Base-by-base conservation (phyloP, 1,140 invertebrate genomes). In the Chlorops oryzae region DNA sequence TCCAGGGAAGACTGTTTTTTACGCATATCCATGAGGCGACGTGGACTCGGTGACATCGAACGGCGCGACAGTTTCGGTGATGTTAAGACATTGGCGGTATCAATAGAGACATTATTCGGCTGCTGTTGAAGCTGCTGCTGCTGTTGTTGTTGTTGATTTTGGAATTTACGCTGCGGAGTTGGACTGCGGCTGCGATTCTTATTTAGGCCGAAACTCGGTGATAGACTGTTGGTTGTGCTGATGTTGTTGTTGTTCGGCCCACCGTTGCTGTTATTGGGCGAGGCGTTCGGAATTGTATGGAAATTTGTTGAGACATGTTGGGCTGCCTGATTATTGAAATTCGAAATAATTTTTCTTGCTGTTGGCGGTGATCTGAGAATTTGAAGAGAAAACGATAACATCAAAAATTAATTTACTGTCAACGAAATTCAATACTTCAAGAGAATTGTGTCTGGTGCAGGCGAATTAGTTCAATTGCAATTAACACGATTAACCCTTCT, bases 181-280 rank as follows among this genome's bases (percentile, higher is more conserved):
- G 78, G 77, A 59, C 77, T 79, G 56, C 74, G 75, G 34, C 77
- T 78, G 53, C 73, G 73, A 59, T 75, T 75, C 47, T 68, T 75
- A 3, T 50, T 53, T 21, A 52, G 28, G 45, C 51, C 39, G 18
- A 37, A 47, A 23, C 34, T 61, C 38, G 46, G 54, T 25, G 51
- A 59, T 27, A 58, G 20, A 17, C 44, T 51, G 24, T 24, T 38
- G 9, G 42, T 46, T 24, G 43, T 56, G 4, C n/a, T 40, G 47
- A 47, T 13, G 56, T 10, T 48, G 47, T 49, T 20, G 32, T 32
- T 21, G 41, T 55, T 3, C 10, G n/a, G n/a, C n/a, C n/a, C n/a
- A n/a, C n/a, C n/a, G n/a, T n/a, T n/a, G n/a, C n/a, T n/a, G n/a
- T n/a, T n/a, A n/a, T n/a, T n/a, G n/a, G n/a, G n/a, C n/a, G n/a